A percentile compares a stretch with the other conserved stretches of the same genome.
phyloP scores from a whole-genome alignment of 2,888 invertebrate genomes.

The Plebejus melissa region DNA sequence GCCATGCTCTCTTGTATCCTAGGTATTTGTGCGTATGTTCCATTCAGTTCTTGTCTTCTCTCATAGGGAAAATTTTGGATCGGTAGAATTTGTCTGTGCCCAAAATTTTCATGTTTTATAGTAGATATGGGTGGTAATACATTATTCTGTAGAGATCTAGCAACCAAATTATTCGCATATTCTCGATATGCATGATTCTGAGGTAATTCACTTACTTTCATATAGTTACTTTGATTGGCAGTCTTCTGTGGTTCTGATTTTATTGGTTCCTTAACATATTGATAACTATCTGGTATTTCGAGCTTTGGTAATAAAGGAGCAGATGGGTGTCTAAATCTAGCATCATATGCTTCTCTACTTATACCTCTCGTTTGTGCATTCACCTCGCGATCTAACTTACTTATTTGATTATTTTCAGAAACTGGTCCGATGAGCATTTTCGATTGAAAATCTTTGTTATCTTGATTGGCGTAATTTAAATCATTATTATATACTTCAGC shows the following conservation, averaged over 20 bases:
- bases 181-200: conserved; percentile 54
- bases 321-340: conserved; percentile 65
- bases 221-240: conserved; percentile 49
- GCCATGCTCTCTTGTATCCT: conserved; percentile 61
- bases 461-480: conserved; percentile 69
- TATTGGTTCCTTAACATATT: conserved; percentile 60
- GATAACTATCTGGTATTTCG: conserved; percentile 68
- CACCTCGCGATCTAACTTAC: conserved; percentile 55
- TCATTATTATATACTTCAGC: conserved; percentile 70
- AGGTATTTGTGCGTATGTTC: conserved; percentile 53
- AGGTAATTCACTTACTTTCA: conserved; percentile 38
- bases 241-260: conserved; percentile 55
- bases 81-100: conserved; percentile 58
- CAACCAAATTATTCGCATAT: conserved; percentile 53
- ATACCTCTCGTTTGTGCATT: conserved; percentile 68
- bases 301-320: conserved; percentile 71
- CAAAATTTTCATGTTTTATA: conserved; percentile 72
- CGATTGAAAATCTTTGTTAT: conserved; percentile 77
- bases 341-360: conserved; percentile 64
- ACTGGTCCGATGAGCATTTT: conserved; percentile 78
- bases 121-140: conserved; percentile 73
- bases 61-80: conserved; percentile 59
- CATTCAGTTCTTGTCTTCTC: conserved; percentile 50
- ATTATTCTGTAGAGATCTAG: conserved; percentile 53
- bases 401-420: conserved; percentile 71